A percentile compares a stretch with the other conserved stretches of the same genome.
phyloP scores from a whole-genome alignment of 2,797 vertebrate species.

The Myotis vivesi region DNA sequence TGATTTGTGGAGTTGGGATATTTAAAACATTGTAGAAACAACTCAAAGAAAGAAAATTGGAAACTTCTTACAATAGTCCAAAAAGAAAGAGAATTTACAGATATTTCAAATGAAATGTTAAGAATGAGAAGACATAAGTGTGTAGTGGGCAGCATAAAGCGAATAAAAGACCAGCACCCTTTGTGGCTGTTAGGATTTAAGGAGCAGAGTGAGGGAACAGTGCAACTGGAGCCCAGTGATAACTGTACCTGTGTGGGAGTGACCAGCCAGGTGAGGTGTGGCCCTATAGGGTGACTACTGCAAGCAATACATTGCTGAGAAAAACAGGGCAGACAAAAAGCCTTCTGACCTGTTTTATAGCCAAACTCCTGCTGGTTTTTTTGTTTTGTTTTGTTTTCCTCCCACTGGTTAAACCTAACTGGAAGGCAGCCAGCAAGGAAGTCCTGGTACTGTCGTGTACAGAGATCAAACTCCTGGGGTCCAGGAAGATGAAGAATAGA shows the following conservation, averaged over 20 bases:
- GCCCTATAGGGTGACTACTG: neutral
- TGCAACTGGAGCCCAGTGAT: neutral
- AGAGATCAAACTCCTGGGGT: neutral
- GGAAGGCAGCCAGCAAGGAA: neutral
- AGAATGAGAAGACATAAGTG: neutral
- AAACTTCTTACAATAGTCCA: neutral
- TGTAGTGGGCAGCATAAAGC: neutral
- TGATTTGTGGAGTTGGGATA: neutral
- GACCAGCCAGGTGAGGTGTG: neutral
- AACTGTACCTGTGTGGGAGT: neutral
- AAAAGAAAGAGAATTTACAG: neutral
- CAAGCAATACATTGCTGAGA: neutral
- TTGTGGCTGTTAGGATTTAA: neutral
- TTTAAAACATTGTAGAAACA: neutral
- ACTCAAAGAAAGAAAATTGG: neutral
- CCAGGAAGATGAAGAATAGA: neutral
- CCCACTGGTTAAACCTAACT: neutral
- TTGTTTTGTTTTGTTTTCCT: neutral
- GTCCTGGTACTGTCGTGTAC: neutral
- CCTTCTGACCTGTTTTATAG: neutral
- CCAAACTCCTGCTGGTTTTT: neutral
- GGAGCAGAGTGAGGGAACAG: neutral
- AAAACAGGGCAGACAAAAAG: neutral
- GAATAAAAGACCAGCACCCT: fast-evolving
- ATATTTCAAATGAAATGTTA: neutral